phyloP scores from a whole-genome alignment of 2,797 vertebrate genomes.

The Enteromius viviparus region DNA sequence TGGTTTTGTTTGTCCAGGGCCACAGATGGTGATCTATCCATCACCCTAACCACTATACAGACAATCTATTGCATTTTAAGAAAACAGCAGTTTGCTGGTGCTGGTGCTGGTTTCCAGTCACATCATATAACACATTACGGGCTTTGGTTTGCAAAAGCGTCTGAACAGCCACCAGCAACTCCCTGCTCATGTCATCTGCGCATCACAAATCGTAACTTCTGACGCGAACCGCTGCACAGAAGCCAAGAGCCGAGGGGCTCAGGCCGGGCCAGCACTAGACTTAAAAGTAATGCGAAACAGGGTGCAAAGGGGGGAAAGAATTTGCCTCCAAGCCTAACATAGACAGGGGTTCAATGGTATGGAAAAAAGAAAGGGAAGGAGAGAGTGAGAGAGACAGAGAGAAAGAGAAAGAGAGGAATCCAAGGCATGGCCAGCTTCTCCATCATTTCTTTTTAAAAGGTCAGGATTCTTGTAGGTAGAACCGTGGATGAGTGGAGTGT shows the following conservation, averaged over 20 bases:
- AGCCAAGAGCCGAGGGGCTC: slow-evolving; percentile 91
- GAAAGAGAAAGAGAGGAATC: slow-evolving; percentile 47
- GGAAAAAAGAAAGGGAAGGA: slow-evolving; percentile 60
- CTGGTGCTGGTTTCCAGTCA: slow-evolving; percentile 70
- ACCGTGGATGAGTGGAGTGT: slow-evolving; percentile 84
- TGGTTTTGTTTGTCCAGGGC: slow-evolving; percentile 17
- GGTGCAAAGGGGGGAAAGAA: slow-evolving; percentile 87
- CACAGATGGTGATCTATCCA: slow-evolving; percentile 50
- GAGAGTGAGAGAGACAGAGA: slow-evolving; percentile 59
- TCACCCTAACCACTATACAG: slow-evolving; percentile 71
- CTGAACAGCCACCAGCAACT: slow-evolving; percentile 87
- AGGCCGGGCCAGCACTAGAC: slow-evolving; percentile 83
- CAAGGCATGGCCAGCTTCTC: slow-evolving; percentile 76
- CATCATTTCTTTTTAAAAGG: slow-evolving; percentile 95
- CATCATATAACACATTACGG: slow-evolving; percentile 79
- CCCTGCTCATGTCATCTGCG: slow-evolving; percentile 93
- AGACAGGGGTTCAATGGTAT: slow-evolving; percentile 87
- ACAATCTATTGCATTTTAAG: slow-evolving; percentile 73
- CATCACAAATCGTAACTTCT: slow-evolving; percentile 92
- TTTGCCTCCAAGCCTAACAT: slow-evolving; percentile 89
- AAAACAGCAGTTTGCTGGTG: slow-evolving; percentile 73
- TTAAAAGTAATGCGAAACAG: slow-evolving; percentile 93
- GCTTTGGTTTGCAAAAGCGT: slow-evolving; percentile 72
- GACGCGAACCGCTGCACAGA: slow-evolving; percentile 91
- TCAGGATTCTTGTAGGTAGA: slow-evolving; percentile 94